phyloP scores from a whole-genome alignment of 2,113 vertebrate species.

The Neoarius graeffei region DNA sequence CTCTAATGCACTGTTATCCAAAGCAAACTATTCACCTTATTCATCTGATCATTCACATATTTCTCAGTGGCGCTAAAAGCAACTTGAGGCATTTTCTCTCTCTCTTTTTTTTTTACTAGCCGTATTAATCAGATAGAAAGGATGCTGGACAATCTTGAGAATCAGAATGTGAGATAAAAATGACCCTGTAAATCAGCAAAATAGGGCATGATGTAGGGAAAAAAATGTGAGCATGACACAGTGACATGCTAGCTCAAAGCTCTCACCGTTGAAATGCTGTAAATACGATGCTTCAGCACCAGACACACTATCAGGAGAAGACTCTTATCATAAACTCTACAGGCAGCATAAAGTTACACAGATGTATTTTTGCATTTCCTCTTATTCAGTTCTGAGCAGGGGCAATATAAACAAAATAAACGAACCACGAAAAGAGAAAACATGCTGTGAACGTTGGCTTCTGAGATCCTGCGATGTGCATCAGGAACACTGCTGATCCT shows the following conservation, averaged over 20 bases:
- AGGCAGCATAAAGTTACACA: no score
- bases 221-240: neutral
- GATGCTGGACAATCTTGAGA: neutral
- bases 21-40: no score
- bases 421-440: no score
- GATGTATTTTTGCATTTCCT: neutral
- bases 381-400: neutral
- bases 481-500: conserved; percentile 21
- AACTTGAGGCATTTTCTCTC: neutral
- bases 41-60: neutral
- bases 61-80: no score
- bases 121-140: neutral
- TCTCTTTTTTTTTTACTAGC: neutral
- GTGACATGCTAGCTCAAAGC: neutral
- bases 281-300: neutral
- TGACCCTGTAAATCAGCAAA: neutral
- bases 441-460: neutral
- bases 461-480: neutral
- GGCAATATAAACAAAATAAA: neutral
- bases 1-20: no score
- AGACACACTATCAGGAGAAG: neutral
- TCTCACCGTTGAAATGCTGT: neutral
- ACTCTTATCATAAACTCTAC: neutral
- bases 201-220: neutral
- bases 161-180: neutral